Base-by-base conservation (phyloP, 2,113 vertebrate species). In the Sapajus apella region DNA sequence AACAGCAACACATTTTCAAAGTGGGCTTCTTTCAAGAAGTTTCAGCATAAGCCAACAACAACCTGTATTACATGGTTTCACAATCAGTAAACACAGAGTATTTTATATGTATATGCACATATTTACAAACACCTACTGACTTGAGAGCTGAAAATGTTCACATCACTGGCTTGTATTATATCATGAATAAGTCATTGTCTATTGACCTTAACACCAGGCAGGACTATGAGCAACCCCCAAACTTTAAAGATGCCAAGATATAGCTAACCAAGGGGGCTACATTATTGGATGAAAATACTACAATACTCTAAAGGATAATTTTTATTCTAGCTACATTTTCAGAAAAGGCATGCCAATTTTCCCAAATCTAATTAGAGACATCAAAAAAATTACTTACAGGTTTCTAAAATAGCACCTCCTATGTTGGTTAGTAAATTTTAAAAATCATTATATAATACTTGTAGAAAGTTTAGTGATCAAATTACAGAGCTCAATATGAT, bases 61-160 rank as follows among this genome's bases (percentile, higher is more conserved):
- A 99, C 99, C 99, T 99, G 99, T 99, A 99, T 99, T 99, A 99
- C 99, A 99, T 98, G 98, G 99, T 99, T 99, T 99, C 98, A 99
- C 98, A 99, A 99, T 99, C 99, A 99, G 99, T 99, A 98, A 99
- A 99, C 98, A 99, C 97, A 99, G 98, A 98, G 99, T 97, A 99
- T 98, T 98, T 98, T 98, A 97, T 97, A 98, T 61, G 98, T 96
- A 98, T 98, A 98, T 98, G 98, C 91, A 98, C 97, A 98, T 96
- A 98, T 98, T 98, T 98, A 98, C 98, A 98, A 98, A 98, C 97
- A 98, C 97, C 98, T 98, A 98, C 86, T 98, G 97, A 98, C 93
- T 98, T 98, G 95, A 94, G 97, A 98, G 98, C 97, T 98, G 98
- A 98, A 97, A 98, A 95, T 97, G 47, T 98, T 98, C 93, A 98